Percentiles rank a stretch among this genome's conserved stretches.
phyloP scores from a whole-genome alignment of 1,140 invertebrate species.

The Drosophila setifemur region DNA sequence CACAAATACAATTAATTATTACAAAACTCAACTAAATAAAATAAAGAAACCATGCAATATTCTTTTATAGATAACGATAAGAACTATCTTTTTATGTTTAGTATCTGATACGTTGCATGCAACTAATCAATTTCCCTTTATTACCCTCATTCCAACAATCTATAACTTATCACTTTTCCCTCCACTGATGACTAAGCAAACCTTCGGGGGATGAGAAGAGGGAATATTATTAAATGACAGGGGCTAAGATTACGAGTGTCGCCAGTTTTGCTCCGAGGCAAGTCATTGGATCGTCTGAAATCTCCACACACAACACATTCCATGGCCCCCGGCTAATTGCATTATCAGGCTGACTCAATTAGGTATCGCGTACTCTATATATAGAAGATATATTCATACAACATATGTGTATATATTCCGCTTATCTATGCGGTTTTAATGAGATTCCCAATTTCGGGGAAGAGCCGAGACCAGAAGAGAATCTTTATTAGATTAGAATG shows the following conservation, averaged over 20 bases:
- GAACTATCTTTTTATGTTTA: too few species aligned
- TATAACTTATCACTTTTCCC: neutral
- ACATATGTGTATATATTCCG: neutral
- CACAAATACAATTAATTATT: too few species aligned
- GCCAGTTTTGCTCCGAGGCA: conserved; percentile 6
- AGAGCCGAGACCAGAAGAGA: conserved; percentile 26
- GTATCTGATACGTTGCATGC: too few species aligned
- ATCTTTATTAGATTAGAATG: conserved; percentile 66
- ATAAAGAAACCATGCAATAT: too few species aligned
- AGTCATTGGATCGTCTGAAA: too few species aligned
- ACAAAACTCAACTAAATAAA: too few species aligned
- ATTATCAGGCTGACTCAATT: conserved; percentile 74
- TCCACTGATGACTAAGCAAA: neutral
- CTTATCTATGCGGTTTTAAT: conserved; percentile 54
- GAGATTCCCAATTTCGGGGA: conserved; percentile 25
- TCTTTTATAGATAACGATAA: too few species aligned
- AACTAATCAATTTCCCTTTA: too few species aligned
- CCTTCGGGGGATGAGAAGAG: neutral
- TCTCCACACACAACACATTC: conserved; percentile 10
- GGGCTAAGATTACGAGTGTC: conserved; percentile 35
- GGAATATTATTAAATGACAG: conserved; percentile 3
- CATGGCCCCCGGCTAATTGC: conserved; percentile 56
- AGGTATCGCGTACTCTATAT: conserved; percentile 36
- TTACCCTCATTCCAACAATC: neutral
- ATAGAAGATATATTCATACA: neutral